phyloP scores from a whole-genome alignment of 2,113 vertebrate species.

The Euleptes europaea region DNA sequence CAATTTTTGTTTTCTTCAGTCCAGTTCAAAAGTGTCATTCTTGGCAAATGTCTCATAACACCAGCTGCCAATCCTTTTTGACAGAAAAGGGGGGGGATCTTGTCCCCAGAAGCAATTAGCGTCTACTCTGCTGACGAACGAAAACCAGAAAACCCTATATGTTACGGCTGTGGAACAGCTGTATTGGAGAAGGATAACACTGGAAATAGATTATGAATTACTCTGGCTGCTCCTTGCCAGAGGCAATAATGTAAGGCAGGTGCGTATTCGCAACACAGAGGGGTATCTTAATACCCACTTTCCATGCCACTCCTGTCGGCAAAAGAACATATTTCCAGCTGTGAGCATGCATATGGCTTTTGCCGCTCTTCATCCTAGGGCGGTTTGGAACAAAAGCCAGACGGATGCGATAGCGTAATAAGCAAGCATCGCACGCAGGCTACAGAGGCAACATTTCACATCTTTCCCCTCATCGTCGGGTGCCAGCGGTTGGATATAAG shows the following conservation, averaged over 20 bases:
- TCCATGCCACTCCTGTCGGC: conserved; percentile 52
- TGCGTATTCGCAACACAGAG: conserved; percentile 24
- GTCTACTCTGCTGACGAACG: not conserved
- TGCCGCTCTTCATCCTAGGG: conserved; percentile 56
- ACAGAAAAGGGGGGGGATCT: not conserved
- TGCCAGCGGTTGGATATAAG: conserved; percentile 48
- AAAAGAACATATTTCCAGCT: conserved; percentile 51
- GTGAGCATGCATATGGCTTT: conserved; percentile 56
- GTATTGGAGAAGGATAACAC: conserved; percentile 20
- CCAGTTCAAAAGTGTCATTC: not conserved
- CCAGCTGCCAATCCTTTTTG: too few relatives aligned
- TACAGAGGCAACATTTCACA: conserved; percentile 49
- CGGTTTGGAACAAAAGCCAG: conserved; percentile 63
- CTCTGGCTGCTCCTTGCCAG: conserved; percentile 2
- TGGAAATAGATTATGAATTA: not conserved
- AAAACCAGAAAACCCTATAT: not conserved
- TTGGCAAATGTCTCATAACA: not conserved
- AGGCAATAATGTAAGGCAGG: conserved; percentile 34
- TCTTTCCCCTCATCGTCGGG: conserved; percentile 29
- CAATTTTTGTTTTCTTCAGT: not conserved
- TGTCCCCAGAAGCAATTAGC: not conserved
- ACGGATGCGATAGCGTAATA: conserved; percentile 42
- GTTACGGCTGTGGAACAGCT: not conserved
- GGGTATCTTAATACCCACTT: conserved; percentile 41
- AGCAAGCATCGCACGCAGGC: conserved; percentile 53